Evolutionary conservation across 2,888 invertebrate species (phyloP), one percentile per base, ranked within the genome.

Genomic region (Ophraella communa): DNA sequence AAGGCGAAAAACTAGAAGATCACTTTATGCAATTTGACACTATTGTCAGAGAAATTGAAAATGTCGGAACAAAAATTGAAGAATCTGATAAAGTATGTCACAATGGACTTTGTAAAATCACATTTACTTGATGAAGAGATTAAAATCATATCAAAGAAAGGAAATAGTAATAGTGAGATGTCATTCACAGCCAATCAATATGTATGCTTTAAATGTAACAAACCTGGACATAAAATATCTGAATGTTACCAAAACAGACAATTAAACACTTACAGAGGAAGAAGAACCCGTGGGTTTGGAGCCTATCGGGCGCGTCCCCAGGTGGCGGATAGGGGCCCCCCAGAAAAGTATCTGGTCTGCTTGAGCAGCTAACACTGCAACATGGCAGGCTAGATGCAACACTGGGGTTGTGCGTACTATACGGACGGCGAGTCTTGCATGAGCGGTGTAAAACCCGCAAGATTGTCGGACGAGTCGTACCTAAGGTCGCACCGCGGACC

Each of bases 11-110:
- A 18, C 52, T 73, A 18, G 69, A 75, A 59, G 71, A 74, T 53
- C 68, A 72, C 61, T 73, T 74, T 56, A 35, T 66, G 11, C 69
- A 70, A 18, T 76, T 74, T 55, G 73, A 76, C 35, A 70, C 64
- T 72, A n/a, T n/a, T 8, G 66, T 72, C 21, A 62, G 72, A 60
- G 73, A 73, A 54, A 47, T 76, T 23, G 69, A 73, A 62, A 53
- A 47, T 53, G 42, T 33, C 8, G 71, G 72, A 30, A 60, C 66
- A 1, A 73, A 72, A 53, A 47, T 73, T 23, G 71, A 74, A 30
- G 74, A 75, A 66, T 53, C 61, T 10, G 74, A n/a, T n/a, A n/a
- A n/a, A n/a, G n/a, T n/a, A n/a, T n/a, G n/a, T n/a, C 10, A 70
- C 67, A 4, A 63, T 74, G 61, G 72, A 74, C 11, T 74, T 73